Evolutionary conservation across 1,140 invertebrate genomes (phyloP), one percentile per base, ranked within the genome.

Genomic region (Hermetia illucens): DNA sequence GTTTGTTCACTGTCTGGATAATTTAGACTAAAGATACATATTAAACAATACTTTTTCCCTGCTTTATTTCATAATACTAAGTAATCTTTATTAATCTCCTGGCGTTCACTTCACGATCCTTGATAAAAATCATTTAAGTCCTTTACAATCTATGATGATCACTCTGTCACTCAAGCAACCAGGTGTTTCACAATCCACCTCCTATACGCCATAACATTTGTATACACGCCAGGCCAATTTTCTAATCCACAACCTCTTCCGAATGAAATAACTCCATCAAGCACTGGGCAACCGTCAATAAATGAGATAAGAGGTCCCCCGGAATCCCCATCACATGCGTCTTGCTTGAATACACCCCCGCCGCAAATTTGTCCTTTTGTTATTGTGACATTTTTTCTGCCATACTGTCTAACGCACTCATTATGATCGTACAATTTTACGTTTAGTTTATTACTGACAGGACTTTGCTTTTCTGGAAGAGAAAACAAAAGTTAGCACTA

Each of bases 161-260:
- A n/a, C n/a, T n/a, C n/a, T n/a, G n/a, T n/a, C n/a, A 9, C 25
- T 27, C 25, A 27, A 27, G n/a, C n/a, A n/a, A n/a, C n/a, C n/a
- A n/a, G 16, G 9, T 8, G n/a, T 29, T 12, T 13, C 3, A 68
- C 47, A 36, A 83, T 79, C 80, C 81, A 83, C 9, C 70, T 62
- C 0, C 70, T 50, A 41, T 74, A 83, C 20, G 64, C 61, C 0
- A 58, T 50, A 2, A 82, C 71, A 38, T 65, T 69, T 0, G 79
- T 79, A 45, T 85, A 85, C 10, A 83, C 69, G 8, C 77, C 79
- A 2, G 80, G 78, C 65, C 71, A 74, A 6, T 71, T 72, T n/a
- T 65, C 58, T 43, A 68, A 67, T 1, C 76, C 79, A 45, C 80
- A 85, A 0, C 68, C 67, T 2, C 71, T 69, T 4, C 83, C 84